These are phyloP conservation scores for Aphelenchoides fujianensis DNA, from an alignment of 1,140 invertebrate species.

Conservation along the genomic window DNA sequence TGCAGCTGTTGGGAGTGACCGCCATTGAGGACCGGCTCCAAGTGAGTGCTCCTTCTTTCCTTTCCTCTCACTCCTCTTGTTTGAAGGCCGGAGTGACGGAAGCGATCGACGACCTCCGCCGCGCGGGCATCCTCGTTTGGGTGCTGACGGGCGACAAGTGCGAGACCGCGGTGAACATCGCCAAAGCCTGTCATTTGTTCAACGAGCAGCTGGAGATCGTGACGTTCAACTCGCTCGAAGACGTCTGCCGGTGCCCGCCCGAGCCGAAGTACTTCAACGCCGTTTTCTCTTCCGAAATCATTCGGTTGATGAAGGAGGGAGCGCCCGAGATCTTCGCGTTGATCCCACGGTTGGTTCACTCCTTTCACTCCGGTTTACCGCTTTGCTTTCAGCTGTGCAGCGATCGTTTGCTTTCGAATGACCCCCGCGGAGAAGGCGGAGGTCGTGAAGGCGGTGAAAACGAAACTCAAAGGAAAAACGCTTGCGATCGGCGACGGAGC, in stretches of 20 bases:
- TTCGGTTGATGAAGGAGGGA: slow-evolving; percentile 30
- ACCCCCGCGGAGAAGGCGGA: slow-evolving; percentile 85
- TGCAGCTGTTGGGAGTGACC: slow-evolving; percentile 70
- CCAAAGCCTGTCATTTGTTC: slow-evolving; percentile 67
- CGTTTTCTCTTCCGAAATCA: slow-evolving; percentile 31
- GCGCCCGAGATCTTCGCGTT: slow-evolving; percentile 23
- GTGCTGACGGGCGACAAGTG: slow-evolving; percentile 94
- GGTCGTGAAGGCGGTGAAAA: slow-evolving; percentile 83
- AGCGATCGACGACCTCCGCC: slow-evolving; percentile 76
- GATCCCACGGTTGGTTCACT: neutral
- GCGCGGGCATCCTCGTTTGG: slow-evolving; percentile 89
- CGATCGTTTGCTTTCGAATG: slow-evolving; percentile 74
- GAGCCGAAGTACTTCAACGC: slow-evolving; percentile 24
- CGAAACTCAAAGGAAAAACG: slow-evolving; percentile 85
- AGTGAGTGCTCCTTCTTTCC: slow-evolving; percentile 55
- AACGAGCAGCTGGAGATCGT: slow-evolving; percentile 3
- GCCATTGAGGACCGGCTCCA: slow-evolving; percentile 89
- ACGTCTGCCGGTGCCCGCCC: slow-evolving; percentile 7
- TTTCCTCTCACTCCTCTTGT: neutral
- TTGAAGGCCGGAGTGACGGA: slow-evolving; percentile 79
- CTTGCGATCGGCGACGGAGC: slow-evolving; percentile 86
- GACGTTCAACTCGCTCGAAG: neutral
- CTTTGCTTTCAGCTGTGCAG: slow-evolving; percentile 68
- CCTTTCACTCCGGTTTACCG: neutral
- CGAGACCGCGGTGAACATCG: slow-evolving; percentile 94